Percentiles rank a stretch among this genome's conserved stretches.
Conservation (phyloP, 2,888 invertebrate species). For the Acanthacorydalis orientalis region DNA sequence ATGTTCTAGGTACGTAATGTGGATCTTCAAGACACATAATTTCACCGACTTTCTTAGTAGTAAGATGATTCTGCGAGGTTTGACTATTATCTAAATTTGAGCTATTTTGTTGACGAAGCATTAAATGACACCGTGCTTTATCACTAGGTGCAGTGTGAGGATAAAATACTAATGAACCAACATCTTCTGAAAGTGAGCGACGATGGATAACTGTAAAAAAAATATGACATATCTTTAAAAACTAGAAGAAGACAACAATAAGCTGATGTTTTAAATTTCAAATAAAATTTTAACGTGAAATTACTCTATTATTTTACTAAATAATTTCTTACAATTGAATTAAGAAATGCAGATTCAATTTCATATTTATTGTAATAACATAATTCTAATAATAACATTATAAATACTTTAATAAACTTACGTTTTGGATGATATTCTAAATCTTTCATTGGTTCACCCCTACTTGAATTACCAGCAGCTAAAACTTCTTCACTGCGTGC, state of each 20-base stretch:
- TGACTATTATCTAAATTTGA: conserved; percentile 1
- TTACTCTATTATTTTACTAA: too few relatives aligned
- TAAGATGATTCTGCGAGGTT: conserved; percentile 17
- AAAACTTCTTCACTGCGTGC: conserved; percentile 28
- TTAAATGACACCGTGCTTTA: conserved; percentile 54
- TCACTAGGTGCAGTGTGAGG: conserved; percentile 50
- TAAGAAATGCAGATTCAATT: too few relatives aligned
- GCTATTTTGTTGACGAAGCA: conserved; percentile 23
- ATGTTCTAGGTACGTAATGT: conserved; percentile 54
- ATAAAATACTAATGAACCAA: conserved; percentile 38
- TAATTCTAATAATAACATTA: too few relatives aligned
- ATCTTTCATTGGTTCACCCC: conserved; percentile 9
- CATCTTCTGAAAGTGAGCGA: conserved; percentile 57
- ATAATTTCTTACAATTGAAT: too few relatives aligned
- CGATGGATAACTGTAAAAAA: conserved; percentile 48
- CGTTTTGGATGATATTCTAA: conserved; percentile 19
- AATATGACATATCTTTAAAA: conserved; percentile 12
- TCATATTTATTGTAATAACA: too few relatives aligned
- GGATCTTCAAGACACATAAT: conserved; percentile 74
- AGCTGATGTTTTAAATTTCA: too few relatives aligned
- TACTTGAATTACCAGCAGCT: too few relatives aligned
- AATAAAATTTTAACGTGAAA: too few relatives aligned
- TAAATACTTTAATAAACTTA: conserved; percentile 8
- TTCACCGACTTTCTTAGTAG: conserved; percentile 57
- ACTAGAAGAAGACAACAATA: background rate